Base-by-base conservation (phyloP, 2,113 vertebrate genomes). In the Myotis davidii region DNA sequence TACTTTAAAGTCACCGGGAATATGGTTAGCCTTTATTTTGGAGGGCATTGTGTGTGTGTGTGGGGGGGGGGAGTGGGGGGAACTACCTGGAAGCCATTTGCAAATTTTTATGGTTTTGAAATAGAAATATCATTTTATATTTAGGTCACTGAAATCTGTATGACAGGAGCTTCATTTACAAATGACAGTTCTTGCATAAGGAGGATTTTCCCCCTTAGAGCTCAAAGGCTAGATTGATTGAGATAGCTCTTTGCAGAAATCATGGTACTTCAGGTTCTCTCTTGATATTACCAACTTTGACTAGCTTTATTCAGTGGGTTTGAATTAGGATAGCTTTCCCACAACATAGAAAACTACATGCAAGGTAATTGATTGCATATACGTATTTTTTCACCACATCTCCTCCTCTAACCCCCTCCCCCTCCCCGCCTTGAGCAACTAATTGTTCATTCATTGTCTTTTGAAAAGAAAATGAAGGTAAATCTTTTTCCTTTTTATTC, bases 101-200 rank as follows among this genome's bases (percentile, higher is more conserved):
- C 23, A 16, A 64, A 70, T 70, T 94, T 82, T 88, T 94, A 72
- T 83, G 42, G 45, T 34, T 59, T 93, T 64, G 50, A 90, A 76
- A 82, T 17, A 61, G 29, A 88, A 94, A 67, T 95, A 25, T 54
- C 74, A 59, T 86, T 88, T 91, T 95, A 72, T 69, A 29, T 81
- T 85, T 77, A 76, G 73, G 20, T 65, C 25, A 70, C 16, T 92
- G 85, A 89, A 94, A 85, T 92, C 37, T 27, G 3, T 27, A 69
- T 85, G 85, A 86, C 34, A 77, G 79, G 76, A 42, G 6, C 27
- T 96, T 90, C 37, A 83, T 92, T 90, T 95, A 61, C 34, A 94
- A 70, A 76, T 82, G 73, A 70, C 52, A 92, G 0, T 95, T 86
- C 52, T 65, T 91, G 45, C 37, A 37, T 42, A 52, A 92, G 21